These are phyloP conservation scores for Tragopan temminckii DNA, from an alignment of 2,797 vertebrate species.

Conservation along the genomic window DNA sequence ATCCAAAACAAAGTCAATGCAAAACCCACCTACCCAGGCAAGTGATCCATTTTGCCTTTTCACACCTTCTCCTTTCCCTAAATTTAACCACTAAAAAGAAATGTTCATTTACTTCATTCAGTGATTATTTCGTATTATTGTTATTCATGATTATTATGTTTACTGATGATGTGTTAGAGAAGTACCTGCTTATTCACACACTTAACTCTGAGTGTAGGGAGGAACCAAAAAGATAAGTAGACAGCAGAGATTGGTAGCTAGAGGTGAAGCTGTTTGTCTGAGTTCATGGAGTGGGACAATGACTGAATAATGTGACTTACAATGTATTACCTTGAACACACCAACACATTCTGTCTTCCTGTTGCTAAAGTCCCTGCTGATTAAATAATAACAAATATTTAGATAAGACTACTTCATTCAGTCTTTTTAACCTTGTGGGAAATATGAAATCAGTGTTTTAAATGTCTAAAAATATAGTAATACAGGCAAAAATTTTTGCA, in stretches of 20 bases:
- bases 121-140: neutral
- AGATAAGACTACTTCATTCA: neutral
- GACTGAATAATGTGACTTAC: neutral
- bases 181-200: neutral
- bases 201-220: neutral
- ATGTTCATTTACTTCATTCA: neutral
- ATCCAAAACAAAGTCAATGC: neutral
- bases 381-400: neutral
- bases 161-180: neutral
- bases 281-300: neutral
- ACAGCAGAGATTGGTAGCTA: neutral
- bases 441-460: neutral
- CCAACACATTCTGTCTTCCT: neutral
- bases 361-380: neutral
- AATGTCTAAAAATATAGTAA: neutral
- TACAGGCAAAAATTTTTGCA: neutral
- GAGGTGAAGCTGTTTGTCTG: neutral
- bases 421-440: neutral
- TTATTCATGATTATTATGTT: neutral
- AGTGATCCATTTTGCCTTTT: neutral
- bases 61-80: neutral
- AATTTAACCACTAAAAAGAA: neutral
- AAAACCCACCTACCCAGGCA: accelerated
- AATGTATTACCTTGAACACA: neutral
- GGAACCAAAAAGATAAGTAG: neutral